phyloP scores from a whole-genome alignment of 2,888 invertebrate genomes.

The Standfussiana lucernea region DNA sequence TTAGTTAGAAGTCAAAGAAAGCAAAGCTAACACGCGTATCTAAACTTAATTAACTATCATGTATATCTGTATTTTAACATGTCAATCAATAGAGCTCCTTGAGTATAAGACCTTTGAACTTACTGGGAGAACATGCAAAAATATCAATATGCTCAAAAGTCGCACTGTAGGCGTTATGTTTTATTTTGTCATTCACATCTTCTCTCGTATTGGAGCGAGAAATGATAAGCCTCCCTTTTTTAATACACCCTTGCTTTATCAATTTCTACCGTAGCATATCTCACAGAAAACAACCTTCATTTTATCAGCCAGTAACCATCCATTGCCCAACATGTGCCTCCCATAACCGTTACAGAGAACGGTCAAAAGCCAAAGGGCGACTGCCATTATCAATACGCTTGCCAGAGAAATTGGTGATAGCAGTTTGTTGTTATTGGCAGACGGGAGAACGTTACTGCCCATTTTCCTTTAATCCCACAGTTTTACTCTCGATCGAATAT shows the following conservation, averaged over 20 bases:
- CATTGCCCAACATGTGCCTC: constrained; percentile 13
- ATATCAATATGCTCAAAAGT: no score
- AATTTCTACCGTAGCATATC: background rate
- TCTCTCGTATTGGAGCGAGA: no score
- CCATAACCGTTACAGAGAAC: constrained; percentile 25
- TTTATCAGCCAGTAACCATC: background rate
- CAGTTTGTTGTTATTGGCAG: constrained; percentile 23
- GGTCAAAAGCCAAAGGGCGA: constrained; percentile 18
- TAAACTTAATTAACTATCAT: no score
- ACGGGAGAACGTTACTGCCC: background rate
- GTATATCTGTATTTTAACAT: no score
- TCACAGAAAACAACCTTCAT: background rate
- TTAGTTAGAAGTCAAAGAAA: no score
- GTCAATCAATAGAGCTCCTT: no score
- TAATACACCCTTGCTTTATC: background rate
- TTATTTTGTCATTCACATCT: background rate
- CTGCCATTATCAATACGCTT: constrained; percentile 33
- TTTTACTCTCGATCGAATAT: background rate
- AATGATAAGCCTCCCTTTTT: background rate
- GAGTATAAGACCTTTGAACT: no score
- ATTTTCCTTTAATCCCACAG: background rate
- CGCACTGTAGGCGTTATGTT: no score
- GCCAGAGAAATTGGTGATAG: constrained; percentile 24
- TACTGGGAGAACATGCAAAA: no score
- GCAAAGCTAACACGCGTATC: no score